Evolutionary conservation across 1,140 invertebrate species (phyloP), one percentile per base, ranked within the genome.

Genomic region (Saxidomus purpurata): DNA sequence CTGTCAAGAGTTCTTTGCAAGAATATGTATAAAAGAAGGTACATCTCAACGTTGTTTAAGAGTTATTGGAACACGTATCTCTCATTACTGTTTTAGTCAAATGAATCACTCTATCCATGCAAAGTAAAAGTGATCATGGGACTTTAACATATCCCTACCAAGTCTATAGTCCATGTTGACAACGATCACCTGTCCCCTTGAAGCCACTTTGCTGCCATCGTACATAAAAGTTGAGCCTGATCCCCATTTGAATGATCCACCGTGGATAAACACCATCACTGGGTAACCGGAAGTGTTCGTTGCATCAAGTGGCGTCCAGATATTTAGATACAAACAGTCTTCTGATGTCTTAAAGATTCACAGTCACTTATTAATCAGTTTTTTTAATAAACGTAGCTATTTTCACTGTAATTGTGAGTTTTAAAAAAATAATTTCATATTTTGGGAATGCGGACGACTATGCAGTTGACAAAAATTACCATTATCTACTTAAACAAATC

Each of bases 261-360:
- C 98, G 95, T 98, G 99, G 87, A 99, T 97, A 98, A 98, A 99
- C 59, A 99, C 97, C 97, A 99, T 97, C 31, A 99, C 98, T 25
- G 98, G 98, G 80, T 52, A 79, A n/a, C 52, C 43, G 31, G 49
- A 49, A 19, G 79, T 69, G 4, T 15, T 28, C 6, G 43, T 71
- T 17, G 77, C 77, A 95, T 95, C 93, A 97, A 96, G 34, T 4
- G 98, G 98, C 90, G 97, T 93, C 96, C 95, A 97, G 9, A 99
- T 98, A 95, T 98, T 99, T 77, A 99, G 97, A 95, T 98, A 98
- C 13, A 99, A 97, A 95, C 99, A 99, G 96, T 99, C 98, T 96
- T 99, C 99, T 90, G 97, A 98, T 90, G 98, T 96, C 55, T 93
- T 61, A 71, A 43, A 38, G 22, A 61, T n/a, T n/a, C n/a, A n/a